phyloP scores from a whole-genome alignment of 2,113 vertebrate genomes.

The Polypterus senegalus region DNA sequence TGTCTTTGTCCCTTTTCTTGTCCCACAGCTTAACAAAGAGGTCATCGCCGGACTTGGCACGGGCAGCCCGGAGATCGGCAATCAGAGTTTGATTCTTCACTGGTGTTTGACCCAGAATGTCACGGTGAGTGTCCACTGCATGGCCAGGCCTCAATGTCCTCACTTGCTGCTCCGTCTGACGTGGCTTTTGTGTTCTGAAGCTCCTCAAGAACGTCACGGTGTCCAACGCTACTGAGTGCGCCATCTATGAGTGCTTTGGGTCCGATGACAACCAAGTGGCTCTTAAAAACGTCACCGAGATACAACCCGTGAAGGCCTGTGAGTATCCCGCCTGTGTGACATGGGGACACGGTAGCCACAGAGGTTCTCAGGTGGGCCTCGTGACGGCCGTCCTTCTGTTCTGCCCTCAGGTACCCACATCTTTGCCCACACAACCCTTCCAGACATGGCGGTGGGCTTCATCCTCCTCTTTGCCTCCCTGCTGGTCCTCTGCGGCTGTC shows the following conservation, averaged over 20 bases:
- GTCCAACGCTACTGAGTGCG: constrained; percentile 16
- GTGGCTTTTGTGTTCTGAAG: constrained; percentile 1
- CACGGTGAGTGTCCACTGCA: constrained; percentile 6
- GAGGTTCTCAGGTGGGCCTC: background rate
- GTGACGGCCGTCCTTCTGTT: background rate
- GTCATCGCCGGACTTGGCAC: constrained; percentile 6
- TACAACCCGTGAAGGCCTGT: constrained; percentile 13
- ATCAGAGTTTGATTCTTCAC: constrained; percentile 8
- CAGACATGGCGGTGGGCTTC: constrained; percentile 8
- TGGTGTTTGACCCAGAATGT: background rate
- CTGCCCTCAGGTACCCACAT: constrained; percentile 3
- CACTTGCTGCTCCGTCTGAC: too few relatives aligned
- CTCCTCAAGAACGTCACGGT: constrained; percentile 8
- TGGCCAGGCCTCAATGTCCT: too few relatives aligned
- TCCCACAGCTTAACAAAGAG: constrained; percentile 7
- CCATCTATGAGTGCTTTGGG: constrained; percentile 3
- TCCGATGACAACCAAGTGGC: constrained; percentile 3
- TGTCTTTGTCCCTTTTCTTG: background rate
- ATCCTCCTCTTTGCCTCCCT: constrained; percentile 8
- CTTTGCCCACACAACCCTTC: constrained; percentile 1
- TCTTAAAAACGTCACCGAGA: constrained; percentile 9
- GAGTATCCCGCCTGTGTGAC: constrained; percentile 1
- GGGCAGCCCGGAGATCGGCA: background rate
- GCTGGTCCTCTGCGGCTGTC: constrained; percentile 10
- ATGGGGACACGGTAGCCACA: too few relatives aligned